phyloP scores from a whole-genome alignment of 53 echinoderm and acorn worm species.

The Luidia sarsii region DNA sequence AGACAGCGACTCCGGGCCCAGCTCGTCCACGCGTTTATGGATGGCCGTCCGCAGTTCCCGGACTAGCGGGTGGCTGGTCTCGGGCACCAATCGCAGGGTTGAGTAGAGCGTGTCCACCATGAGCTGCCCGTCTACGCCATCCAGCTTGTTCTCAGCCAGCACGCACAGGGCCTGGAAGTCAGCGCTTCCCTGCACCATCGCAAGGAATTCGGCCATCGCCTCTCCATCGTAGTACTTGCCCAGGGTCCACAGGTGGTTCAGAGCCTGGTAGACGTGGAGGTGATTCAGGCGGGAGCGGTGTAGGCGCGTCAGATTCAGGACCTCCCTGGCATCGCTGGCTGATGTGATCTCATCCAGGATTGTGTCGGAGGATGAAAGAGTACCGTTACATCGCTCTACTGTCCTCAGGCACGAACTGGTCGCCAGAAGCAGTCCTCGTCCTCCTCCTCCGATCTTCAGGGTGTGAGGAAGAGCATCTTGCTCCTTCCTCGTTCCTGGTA shows the following conservation, averaged over 20 bases:
- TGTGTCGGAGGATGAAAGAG: not conserved
- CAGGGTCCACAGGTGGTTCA: conserved; percentile 32
- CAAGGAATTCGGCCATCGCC: not conserved
- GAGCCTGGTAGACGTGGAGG: conserved; percentile 24
- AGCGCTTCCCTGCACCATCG: conserved; percentile 16
- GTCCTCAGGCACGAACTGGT: not conserved
- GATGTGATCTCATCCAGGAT: conserved; percentile 21
- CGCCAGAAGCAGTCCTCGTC: not conserved
- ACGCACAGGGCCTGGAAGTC: conserved; percentile 80
- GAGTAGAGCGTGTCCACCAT: conserved; percentile 75
- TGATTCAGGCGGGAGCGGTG: conserved; percentile 47
- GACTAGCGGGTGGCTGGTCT: conserved; percentile 58
- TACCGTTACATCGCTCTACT: not conserved
- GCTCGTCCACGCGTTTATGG: conserved; percentile 46
- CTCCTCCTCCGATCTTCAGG: not conserved
- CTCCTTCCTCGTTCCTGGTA: not conserved
- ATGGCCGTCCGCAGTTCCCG: conserved; percentile 67
- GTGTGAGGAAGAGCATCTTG: not conserved
- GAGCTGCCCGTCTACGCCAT: conserved; percentile 51
- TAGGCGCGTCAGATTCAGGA: conserved; percentile 38
- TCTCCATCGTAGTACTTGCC: not conserved
- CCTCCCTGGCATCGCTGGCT: conserved; percentile 1
- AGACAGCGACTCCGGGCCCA: conserved; percentile 72
- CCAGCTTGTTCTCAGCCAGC: conserved; percentile 74
- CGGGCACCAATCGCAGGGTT: conserved; percentile 52